A percentile compares a stretch with the other conserved stretches of the same genome.
Conservation (phyloP, 2,113 vertebrate species). For the Pundamilia nyererei region DNA sequence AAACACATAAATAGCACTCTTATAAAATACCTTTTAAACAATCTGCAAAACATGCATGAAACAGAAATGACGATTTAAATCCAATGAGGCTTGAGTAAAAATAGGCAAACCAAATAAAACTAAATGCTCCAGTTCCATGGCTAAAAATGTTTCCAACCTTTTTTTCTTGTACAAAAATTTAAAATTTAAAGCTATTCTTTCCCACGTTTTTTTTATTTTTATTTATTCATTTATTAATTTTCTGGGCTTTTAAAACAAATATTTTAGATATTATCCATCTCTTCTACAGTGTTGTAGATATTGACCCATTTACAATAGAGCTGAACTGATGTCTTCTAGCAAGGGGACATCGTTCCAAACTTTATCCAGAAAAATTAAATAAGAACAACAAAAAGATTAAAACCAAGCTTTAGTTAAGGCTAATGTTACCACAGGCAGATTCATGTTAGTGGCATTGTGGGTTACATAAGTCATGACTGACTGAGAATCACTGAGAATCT, state of each 20-base stretch:
- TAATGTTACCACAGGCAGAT: neutral
- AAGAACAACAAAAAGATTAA: neutral
- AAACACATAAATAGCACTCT: neutral
- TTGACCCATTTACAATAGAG: neutral
- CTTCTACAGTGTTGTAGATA: neutral
- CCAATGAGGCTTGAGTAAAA: neutral
- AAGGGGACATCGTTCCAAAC: neutral
- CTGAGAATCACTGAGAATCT: neutral
- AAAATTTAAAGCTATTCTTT: neutral
- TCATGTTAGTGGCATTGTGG: neutral
- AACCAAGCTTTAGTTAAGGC: neutral
- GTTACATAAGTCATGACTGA: accelerated
- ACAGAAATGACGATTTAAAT: neutral
- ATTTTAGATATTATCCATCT: neutral
- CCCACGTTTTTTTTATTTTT: neutral
- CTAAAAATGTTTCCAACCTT: neutral
- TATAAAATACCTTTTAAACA: accelerated
- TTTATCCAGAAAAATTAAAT: neutral
- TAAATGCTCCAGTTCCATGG: neutral
- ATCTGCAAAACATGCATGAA: neutral
- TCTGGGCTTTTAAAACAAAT: neutral
- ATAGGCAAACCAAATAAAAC: neutral
- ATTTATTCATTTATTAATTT: neutral
- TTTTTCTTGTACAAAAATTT: neutral
- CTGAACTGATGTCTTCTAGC: neutral